Conservation (phyloP, 2,113 vertebrate genomes). For the Gasterosteus nipponicus region DNA sequence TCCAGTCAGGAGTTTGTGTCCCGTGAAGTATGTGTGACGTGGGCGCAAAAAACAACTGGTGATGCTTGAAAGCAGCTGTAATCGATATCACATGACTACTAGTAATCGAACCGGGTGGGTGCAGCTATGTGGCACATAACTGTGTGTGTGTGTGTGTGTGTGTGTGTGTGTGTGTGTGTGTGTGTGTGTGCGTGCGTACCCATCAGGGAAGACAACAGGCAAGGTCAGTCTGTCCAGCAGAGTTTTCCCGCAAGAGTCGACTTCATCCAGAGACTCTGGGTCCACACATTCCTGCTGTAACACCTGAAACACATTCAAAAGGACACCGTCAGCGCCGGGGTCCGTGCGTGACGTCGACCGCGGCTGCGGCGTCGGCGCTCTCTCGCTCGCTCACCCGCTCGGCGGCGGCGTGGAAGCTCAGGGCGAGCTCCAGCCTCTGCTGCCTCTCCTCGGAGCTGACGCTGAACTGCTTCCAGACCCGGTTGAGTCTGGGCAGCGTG, state of each 20-base stretch:
- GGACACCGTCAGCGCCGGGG: background rate
- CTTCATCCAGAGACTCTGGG: constrained; percentile 89
- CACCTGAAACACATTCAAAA: constrained; percentile 78
- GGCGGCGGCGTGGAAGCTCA: constrained; percentile 89
- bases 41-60: background rate
- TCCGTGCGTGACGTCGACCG: background rate
- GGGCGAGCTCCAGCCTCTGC: constrained; percentile 90
- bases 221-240: constrained; percentile 94
- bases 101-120: too few relatives aligned
- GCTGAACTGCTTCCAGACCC: constrained; percentile 97
- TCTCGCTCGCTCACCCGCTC: constrained; percentile 85
- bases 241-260: constrained; percentile 91
- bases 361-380: background rate
- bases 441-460: constrained; percentile 93
- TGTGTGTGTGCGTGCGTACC: constrained; percentile 78
- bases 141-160: background rate
- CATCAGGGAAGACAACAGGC: constrained; percentile 96
- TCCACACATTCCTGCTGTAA: constrained; percentile 89
- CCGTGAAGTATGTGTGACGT: background rate
- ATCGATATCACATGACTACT: background rate
- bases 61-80: background rate
- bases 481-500: constrained; percentile 93
- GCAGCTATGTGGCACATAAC: too few relatives aligned
- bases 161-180: background rate
- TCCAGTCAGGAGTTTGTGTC: background rate